These are phyloP conservation scores for Pandemis corylana DNA, from an alignment of 2,888 invertebrate genomes.

Conservation along the genomic window DNA sequence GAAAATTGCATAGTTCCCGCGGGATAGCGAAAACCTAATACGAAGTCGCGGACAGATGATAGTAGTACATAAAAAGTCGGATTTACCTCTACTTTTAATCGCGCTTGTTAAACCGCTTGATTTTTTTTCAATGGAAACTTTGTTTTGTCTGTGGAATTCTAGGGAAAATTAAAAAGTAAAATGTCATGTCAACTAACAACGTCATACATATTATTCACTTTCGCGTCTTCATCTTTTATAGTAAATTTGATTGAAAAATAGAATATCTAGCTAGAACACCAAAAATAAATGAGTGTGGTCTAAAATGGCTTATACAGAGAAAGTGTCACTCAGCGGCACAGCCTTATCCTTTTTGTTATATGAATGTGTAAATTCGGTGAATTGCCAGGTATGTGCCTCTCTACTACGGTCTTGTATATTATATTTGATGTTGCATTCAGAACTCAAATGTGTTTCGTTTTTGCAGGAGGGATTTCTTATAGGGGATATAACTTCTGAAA, in stretches of 20 bases:
- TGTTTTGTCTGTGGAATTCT: not conserved
- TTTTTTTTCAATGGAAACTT: not conserved
- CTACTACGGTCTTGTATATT: not conserved
- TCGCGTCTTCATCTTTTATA: conserved; percentile 23
- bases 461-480: conserved; percentile 87
- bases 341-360: conserved; percentile 88
- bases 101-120: too few species aligned
- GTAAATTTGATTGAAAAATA: not conserved
- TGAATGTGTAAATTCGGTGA: conserved; percentile 86
- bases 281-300: conserved; percentile 23
- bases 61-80: too few species aligned
- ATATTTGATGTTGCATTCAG: not conserved
- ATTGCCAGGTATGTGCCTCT: conserved; percentile 83
- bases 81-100: too few species aligned
- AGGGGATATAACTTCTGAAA: conserved; percentile 86
- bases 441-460: conserved; percentile 25
- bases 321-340: conserved; percentile 85
- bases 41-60: too few species aligned
- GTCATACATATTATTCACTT: conserved; percentile 32
- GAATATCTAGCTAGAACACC: not conserved
- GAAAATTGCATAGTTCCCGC: too few species aligned
- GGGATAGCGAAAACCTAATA: too few species aligned
- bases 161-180: conserved; percentile 1
- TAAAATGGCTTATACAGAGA: conserved; percentile 77
- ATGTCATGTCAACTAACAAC: conserved; percentile 17